A percentile compares a stretch with the other conserved stretches of the same genome.
Conservation (phyloP, 2,888 invertebrate species). For the Agrotis exclamationis region DNA sequence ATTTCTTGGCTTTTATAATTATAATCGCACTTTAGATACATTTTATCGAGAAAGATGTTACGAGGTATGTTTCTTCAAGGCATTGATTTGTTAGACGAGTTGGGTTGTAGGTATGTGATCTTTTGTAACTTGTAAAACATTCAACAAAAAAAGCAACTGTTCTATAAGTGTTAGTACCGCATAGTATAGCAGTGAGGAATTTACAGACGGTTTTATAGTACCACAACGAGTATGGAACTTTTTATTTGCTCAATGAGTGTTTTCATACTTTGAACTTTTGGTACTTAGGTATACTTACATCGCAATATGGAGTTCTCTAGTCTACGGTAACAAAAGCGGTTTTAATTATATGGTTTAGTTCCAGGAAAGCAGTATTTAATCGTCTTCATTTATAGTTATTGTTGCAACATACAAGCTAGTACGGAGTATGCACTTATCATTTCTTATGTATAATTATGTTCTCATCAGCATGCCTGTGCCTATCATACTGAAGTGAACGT, state of each 20-base stretch:
- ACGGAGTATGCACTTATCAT: background rate
- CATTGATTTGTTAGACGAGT: background rate
- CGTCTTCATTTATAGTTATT: conserved; percentile 11
- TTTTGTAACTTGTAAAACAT: background rate
- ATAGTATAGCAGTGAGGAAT: background rate
- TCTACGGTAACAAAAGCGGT: background rate
- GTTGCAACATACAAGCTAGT: conserved; percentile 10
- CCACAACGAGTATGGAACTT: background rate
- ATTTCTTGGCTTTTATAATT: background rate
- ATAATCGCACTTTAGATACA: background rate
- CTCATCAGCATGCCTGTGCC: background rate
- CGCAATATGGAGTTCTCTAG: background rate
- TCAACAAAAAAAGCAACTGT: no score
- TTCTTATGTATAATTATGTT: background rate
- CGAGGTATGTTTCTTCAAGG: no score
- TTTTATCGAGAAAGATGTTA: no score
- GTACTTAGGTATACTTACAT: background rate
- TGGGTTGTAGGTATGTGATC: no score
- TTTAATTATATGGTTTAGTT: background rate
- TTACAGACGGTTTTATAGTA: background rate
- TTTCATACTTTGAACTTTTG: background rate
- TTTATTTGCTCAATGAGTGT: background rate
- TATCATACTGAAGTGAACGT: background rate
- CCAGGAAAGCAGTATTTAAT: conserved; percentile 20
- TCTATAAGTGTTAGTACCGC: no score